phyloP scores from a whole-genome alignment of 2,888 invertebrate species.

The Tribolium freemani region DNA sequence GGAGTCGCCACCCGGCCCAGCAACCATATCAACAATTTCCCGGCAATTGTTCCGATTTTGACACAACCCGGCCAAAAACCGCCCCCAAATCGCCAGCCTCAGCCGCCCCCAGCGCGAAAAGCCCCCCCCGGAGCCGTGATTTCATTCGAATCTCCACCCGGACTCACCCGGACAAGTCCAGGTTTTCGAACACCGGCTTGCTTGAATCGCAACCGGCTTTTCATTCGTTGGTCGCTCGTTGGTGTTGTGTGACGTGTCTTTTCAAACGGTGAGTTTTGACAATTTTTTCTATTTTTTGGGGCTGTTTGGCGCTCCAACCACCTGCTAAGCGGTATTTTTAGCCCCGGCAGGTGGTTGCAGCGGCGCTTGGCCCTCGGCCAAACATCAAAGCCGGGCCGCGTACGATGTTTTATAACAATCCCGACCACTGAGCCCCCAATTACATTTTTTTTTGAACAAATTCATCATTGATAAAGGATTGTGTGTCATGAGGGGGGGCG shows the following conservation, averaged over 20 bases:
- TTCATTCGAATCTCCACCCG: constrained; percentile 56
- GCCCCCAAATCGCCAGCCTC: not conserved
- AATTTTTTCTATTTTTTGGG: constrained; percentile 16
- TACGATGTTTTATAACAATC: not conserved
- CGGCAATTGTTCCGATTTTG: constrained; percentile 11
- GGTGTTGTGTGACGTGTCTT: constrained; percentile 65
- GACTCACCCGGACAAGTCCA: constrained; percentile 56
- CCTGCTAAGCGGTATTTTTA: constrained; percentile 51
- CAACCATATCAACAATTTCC: constrained; percentile 37
- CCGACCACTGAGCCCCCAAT: not conserved
- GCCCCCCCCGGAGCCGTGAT: constrained; percentile 8
- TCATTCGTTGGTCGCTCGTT: constrained; percentile 65
- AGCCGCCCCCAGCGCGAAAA: not conserved
- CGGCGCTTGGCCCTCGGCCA: constrained; percentile 14
- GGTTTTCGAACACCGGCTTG: constrained; percentile 56
- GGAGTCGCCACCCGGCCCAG: constrained; percentile 29
- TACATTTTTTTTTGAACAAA: constrained; percentile 12
- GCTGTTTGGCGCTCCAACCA: not conserved
- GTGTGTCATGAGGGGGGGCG: constrained; percentile 56
- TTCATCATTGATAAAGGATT: constrained; percentile 49
- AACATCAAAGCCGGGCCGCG: not conserved
- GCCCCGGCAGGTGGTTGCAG: constrained; percentile 53
- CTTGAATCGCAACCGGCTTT: constrained; percentile 63
- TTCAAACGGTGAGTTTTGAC: constrained; percentile 61
- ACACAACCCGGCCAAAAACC: constrained; percentile 6